A percentile compares a stretch with the other conserved stretches of the same genome.
Evolutionary conservation across 2,888 invertebrate genomes (phyloP).

Genomic region (Eucriotettix oculatus): DNA sequence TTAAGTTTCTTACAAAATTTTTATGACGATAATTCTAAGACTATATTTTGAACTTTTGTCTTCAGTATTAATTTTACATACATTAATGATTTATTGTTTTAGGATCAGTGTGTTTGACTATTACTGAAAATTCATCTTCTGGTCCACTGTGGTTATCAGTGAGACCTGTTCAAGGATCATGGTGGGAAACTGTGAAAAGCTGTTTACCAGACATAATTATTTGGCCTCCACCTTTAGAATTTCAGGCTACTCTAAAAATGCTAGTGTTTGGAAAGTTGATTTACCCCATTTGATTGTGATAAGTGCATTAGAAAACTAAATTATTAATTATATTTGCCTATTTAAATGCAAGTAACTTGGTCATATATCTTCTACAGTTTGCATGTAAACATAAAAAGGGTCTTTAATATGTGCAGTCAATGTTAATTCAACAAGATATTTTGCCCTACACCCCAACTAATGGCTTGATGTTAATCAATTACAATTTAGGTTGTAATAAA

Average conservation of each 20-base stretch:
- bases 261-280: slow-evolving; percentile 18
- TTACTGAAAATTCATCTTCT: slow-evolving; percentile 1
- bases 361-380: too few relatives aligned
- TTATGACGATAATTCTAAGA: too few relatives aligned
- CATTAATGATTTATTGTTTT: too few relatives aligned
- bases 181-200: slow-evolving; percentile 24
- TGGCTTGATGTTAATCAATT: too few relatives aligned
- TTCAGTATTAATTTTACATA: too few relatives aligned
- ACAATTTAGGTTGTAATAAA: not conserved
- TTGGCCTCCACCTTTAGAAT: slow-evolving; percentile 23
- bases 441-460: too few relatives aligned
- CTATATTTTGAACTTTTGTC: too few relatives aligned
- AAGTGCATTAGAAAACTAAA: not conserved
- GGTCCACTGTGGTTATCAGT: slow-evolving; percentile 22
- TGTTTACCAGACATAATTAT: slow-evolving; percentile 26
- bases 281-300: slow-evolving; percentile 17
- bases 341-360: not conserved
- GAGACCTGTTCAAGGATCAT: slow-evolving; percentile 23
- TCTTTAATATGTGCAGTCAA: too few relatives aligned
- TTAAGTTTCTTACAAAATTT: too few relatives aligned
- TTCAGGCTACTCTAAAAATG: slow-evolving; percentile 18
- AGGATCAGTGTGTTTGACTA: too few relatives aligned
- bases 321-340: not conserved
- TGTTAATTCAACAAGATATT: too few relatives aligned
- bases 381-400: too few relatives aligned